A percentile compares a stretch with the other conserved stretches of the same genome.
Evolutionary conservation across 2,888 invertebrate species (phyloP).

Genomic region (Apodemia mormo): DNA sequence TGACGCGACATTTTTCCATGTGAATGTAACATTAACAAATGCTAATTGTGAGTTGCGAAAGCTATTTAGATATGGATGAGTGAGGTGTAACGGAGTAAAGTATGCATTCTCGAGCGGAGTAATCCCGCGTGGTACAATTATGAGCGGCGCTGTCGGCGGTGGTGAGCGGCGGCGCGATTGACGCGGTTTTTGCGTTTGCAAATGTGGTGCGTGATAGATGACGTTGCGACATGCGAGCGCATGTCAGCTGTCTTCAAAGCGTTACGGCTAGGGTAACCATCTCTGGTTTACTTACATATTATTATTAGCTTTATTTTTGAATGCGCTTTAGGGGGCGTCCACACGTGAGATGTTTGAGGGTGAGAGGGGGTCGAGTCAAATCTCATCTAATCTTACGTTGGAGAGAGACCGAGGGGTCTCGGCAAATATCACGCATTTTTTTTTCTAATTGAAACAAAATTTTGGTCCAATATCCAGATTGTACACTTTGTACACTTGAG

Average conservation of each 20-base stretch:
- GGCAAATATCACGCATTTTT: too few relatives aligned
- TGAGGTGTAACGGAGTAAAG: constrained; percentile 1
- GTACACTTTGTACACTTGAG: too few relatives aligned
- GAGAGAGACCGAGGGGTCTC: too few relatives aligned
- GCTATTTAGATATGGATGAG: constrained; percentile 3
- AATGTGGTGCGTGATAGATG: constrained; percentile 28
- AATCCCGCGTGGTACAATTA: constrained; percentile 10
- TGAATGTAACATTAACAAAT: background rate
- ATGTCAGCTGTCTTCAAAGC: constrained; percentile 23
- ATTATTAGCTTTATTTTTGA: too few relatives aligned
- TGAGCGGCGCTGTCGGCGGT: constrained; percentile 3
- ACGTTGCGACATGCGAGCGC: constrained; percentile 30
- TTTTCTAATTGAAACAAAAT: too few relatives aligned
- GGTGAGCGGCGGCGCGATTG: constrained; percentile 9
- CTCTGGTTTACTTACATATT: background rate
- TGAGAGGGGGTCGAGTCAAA: too few relatives aligned
- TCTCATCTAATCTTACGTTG: too few relatives aligned
- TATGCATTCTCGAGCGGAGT: background rate
- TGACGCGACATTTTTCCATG: too few relatives aligned
- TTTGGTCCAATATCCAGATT: too few relatives aligned
- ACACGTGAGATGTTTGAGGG: too few relatives aligned
- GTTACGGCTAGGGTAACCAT: constrained; percentile 12
- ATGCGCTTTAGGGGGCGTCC: too few relatives aligned
- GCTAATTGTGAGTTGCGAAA: constrained; percentile 4
- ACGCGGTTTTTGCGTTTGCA: constrained; percentile 19